These are phyloP conservation scores for Pseudoatta argentina DNA, from an alignment of 1,140 invertebrate species.

Conservation along the genomic window DNA sequence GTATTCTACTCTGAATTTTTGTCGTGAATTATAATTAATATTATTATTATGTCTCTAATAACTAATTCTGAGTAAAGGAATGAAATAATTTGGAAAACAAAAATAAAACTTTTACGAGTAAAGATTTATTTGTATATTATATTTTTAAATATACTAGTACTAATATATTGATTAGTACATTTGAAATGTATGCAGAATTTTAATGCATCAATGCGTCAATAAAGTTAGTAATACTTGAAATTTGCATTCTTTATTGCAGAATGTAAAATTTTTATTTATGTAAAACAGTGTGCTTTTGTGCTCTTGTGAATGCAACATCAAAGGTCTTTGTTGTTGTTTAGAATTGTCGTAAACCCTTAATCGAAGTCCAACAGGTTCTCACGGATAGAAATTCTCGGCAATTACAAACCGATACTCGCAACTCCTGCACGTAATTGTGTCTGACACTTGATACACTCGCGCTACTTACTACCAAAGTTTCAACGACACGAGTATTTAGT, in stretches of 20 bases:
- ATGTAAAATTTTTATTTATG: not conserved
- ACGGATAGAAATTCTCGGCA: conserved; percentile 63
- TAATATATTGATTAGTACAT: not conserved
- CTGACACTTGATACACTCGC: conserved; percentile 68
- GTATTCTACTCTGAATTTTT: not conserved
- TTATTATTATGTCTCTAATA: not conserved
- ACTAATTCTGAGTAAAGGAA: not conserved
- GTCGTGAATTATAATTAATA: not conserved
- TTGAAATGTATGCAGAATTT: not conserved
- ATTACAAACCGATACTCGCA: conserved; percentile 65
- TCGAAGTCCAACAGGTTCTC: conserved; percentile 77
- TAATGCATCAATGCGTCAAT: not conserved
- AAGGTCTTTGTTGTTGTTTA: not conserved
- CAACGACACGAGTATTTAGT: conserved; percentile 12
- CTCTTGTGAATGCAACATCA: not conserved
- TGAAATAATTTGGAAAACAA: not conserved
- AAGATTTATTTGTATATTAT: not conserved
- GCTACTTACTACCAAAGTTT: conserved; percentile 70
- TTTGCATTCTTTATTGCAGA: not conserved
- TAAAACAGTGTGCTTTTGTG: not conserved
- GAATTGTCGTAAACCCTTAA: conserved; percentile 61
- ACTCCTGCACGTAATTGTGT: conserved; percentile 70
- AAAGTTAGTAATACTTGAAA: conserved; percentile 15
- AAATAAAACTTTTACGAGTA: not conserved
- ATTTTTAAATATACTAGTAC: not conserved